Base-by-base conservation (phyloP, 2,888 invertebrate species). In the Parnassius smintheus region DNA sequence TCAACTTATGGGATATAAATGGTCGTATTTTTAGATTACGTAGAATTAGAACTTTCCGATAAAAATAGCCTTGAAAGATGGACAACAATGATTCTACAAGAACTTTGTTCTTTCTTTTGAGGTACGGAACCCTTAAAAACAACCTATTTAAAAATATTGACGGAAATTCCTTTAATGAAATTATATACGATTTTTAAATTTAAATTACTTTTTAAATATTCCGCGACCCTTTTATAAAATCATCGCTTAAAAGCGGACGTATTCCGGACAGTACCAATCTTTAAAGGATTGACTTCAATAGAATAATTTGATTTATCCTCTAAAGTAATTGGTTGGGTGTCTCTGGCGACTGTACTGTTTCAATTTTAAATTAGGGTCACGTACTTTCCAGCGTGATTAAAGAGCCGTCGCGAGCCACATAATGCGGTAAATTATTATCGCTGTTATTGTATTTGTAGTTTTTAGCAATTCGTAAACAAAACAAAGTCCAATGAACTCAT, bases 221-320 rank as follows among this genome's bases (percentile, higher is more conserved):
- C 49, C 22, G 49, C 25, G 60, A 54, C 57, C 50, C 35, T 53
- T 61, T 56, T 45, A 46, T 52, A 48, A 57, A 57, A 46, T 13
- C 22, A 48, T 48, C 46, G 56, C 10, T 44, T 9, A 44, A 52
- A 52, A 46, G 57, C 59, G 62, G 62, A 65, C 54, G 60, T 53
- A 44, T 53, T 50, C 50, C 54, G 62, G 41, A 61, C 56, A 18
- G 48, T n/a, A 45, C 25, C 46, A 61, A 64, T 64, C 69, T 66
- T 68, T 66, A 66, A 67, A 64, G 65, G 72, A 76, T 75, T 75
- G 73, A 72, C 69, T 68, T 75, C 75, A 84, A 84, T 84, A 72
- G 82, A 76, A 82, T 84, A 81, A 84, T 83, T 78, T 70, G 75
- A 70, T 77, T 77, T 72, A 70, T 80, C 83, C 83, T 81, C 65